Evolutionary conservation across 2,797 vertebrate species (phyloP).

Genomic region (Bryconaethiops microstoma): DNA sequence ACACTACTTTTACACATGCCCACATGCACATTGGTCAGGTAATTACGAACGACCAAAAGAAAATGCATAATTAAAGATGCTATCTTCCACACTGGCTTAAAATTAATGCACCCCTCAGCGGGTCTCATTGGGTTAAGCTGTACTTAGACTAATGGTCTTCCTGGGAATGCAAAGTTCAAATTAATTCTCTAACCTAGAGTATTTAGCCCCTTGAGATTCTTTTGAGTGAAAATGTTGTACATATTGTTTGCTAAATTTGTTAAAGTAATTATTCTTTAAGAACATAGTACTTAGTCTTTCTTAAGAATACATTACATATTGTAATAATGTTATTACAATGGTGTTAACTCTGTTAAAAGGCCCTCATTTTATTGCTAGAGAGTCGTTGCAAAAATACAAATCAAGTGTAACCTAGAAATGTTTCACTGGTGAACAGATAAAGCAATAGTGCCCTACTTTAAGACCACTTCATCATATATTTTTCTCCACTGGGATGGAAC

Average conservation of each 20-base stretch:
- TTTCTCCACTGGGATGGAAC: slow-evolving; percentile 1
- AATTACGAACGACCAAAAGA: slow-evolving; percentile 62
- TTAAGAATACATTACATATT: not conserved
- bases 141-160: slow-evolving; percentile 41
- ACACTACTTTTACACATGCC: slow-evolving; percentile 50
- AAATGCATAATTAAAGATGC: slow-evolving; percentile 68
- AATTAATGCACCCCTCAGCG: slow-evolving; percentile 52
- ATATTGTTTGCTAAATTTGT: slow-evolving; percentile 3
- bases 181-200: slow-evolving; percentile 34
- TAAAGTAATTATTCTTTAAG: not conserved
- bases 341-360: not conserved
- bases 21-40: slow-evolving; percentile 59
- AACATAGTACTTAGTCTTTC: not conserved
- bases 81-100: slow-evolving; percentile 55
- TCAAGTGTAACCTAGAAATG: slow-evolving; percentile 42
- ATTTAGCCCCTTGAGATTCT: slow-evolving; percentile 1
- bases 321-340: not conserved
- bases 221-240: not conserved
- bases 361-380: not conserved
- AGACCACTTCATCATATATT: slow-evolving; percentile 39
- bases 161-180: not conserved
- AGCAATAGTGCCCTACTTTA: slow-evolving; percentile 45
- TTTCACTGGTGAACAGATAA: slow-evolving; percentile 32
- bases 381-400: slow-evolving; percentile 10
- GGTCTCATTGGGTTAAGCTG: slow-evolving; percentile 44